phyloP scores from a whole-genome alignment of 1,140 invertebrate genomes.

The Drosophila melanogaster region DNA sequence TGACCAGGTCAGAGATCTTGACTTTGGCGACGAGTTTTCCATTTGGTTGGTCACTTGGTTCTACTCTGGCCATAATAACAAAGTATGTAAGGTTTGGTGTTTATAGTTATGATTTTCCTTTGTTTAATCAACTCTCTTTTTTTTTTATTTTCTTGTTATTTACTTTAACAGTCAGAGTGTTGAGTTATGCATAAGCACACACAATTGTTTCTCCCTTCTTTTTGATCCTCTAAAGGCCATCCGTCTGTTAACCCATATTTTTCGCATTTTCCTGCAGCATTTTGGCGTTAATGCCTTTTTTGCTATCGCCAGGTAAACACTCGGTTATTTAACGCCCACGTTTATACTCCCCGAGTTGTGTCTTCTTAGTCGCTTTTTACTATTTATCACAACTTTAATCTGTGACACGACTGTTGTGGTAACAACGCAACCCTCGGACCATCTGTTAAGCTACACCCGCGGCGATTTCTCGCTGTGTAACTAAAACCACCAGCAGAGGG shows the following conservation, averaged over 20 bases:
- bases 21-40: not conserved
- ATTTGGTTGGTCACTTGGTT: constrained; percentile 40
- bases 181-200: not conserved
- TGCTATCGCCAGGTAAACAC: constrained; percentile 44
- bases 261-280: not conserved
- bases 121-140: not conserved
- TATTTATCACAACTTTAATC: constrained; percentile 62
- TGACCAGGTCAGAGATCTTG: constrained; percentile 12
- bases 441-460: constrained; percentile 36
- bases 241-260: not conserved
- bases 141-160: not conserved
- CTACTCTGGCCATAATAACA: not conserved
- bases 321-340: not conserved
- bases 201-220: constrained; percentile 10
- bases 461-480: constrained; percentile 31
- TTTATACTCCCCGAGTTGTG: not conserved
- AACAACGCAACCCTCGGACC: constrained; percentile 12
- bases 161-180: not conserved
- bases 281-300: constrained; percentile 32
- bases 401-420: constrained; percentile 30
- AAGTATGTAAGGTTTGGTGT: too few species aligned
- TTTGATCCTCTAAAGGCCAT: not conserved
- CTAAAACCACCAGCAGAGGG: constrained; percentile 26
- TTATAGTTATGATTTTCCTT: too few species aligned
- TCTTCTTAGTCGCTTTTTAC: constrained; percentile 15